Percentiles rank a stretch among this genome's conserved stretches.
phyloP scores from a whole-genome alignment of 2,888 invertebrate genomes.

The Bellardia bayeri region DNA sequence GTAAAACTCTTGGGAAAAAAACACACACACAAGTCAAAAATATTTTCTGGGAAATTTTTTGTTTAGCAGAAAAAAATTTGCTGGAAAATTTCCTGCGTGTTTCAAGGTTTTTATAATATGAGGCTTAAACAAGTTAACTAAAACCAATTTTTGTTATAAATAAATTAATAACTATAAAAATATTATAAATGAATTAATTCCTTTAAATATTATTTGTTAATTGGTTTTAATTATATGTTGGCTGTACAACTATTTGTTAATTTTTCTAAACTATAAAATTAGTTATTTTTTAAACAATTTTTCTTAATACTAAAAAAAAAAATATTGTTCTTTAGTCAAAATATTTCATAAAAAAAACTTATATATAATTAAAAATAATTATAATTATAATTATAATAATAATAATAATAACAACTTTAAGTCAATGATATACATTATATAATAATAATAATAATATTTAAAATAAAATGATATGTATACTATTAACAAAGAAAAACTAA shows the following conservation, averaged over 20 bases:
- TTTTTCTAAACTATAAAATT: constrained; percentile 51
- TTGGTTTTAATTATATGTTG: constrained; percentile 65
- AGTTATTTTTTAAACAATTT: constrained; percentile 64
- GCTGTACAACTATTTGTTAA: constrained; percentile 61
- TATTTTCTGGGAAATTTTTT: not conserved
- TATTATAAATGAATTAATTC: constrained; percentile 14
- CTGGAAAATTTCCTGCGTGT: not conserved
- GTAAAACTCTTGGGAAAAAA: not conserved
- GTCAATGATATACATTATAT: constrained; percentile 70
- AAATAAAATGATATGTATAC: constrained; percentile 60
- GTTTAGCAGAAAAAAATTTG: not conserved
- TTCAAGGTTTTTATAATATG: not conserved
- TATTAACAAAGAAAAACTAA: constrained; percentile 57
- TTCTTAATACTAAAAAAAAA: constrained; percentile 40
- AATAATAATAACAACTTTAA: constrained; percentile 68
- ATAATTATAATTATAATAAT: constrained; percentile 60
- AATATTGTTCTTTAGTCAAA: constrained; percentile 66
- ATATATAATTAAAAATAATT: constrained; percentile 19
- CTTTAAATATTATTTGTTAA: constrained; percentile 57
- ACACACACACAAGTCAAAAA: too few species aligned
- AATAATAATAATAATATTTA: constrained; percentile 66
- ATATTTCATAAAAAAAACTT: constrained; percentile 62
- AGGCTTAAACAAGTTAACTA: constrained; percentile 37
- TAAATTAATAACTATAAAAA: constrained; percentile 18
- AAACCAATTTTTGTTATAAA: constrained; percentile 44